Evolutionary conservation across 2,797 vertebrate genomes (phyloP).

Genomic region (Typhlichthys eigenmanni): DNA sequence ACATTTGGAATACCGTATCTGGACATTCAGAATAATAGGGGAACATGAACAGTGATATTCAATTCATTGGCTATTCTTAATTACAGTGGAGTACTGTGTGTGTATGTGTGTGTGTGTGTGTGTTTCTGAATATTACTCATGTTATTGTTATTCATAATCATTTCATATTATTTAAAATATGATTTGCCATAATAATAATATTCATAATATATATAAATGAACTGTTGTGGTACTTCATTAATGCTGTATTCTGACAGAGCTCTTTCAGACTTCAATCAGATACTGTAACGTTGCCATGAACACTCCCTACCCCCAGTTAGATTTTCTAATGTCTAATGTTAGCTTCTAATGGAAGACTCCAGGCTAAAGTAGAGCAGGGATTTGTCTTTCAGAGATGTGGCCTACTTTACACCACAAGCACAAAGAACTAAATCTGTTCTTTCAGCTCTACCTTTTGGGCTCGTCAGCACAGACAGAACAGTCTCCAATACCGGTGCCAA

Average conservation of each 20-base stretch:
- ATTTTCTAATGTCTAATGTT: conserved; percentile 26
- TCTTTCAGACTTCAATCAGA: conserved; percentile 19
- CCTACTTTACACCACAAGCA: conserved; percentile 42
- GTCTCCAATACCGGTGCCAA: conserved; percentile 51
- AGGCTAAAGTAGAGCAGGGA: conserved; percentile 30
- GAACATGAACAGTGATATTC: too few relatives aligned
- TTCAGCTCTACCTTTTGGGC: conserved; percentile 37
- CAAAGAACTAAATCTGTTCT: conserved; percentile 56
- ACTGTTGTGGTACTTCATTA: too few relatives aligned
- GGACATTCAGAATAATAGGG: too few relatives aligned
- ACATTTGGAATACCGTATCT: too few relatives aligned
- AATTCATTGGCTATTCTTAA: too few relatives aligned
- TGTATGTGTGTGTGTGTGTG: conserved; percentile 8
- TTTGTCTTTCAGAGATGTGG: conserved; percentile 44
- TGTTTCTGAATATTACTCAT: too few relatives aligned
- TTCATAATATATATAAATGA: too few relatives aligned
- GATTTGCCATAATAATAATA: too few relatives aligned
- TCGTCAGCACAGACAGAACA: conserved; percentile 44
- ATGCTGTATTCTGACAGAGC: neutral
- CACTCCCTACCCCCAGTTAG: conserved; percentile 1
- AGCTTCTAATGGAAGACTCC: conserved; percentile 27
- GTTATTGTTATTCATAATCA: too few relatives aligned
- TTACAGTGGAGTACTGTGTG: neutral
- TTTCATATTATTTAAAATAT: too few relatives aligned
- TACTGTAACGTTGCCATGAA: conserved; percentile 16